These are phyloP conservation scores for Scotopteryx bipunctaria DNA, from an alignment of 2,888 invertebrate species.

Conservation along the genomic window DNA sequence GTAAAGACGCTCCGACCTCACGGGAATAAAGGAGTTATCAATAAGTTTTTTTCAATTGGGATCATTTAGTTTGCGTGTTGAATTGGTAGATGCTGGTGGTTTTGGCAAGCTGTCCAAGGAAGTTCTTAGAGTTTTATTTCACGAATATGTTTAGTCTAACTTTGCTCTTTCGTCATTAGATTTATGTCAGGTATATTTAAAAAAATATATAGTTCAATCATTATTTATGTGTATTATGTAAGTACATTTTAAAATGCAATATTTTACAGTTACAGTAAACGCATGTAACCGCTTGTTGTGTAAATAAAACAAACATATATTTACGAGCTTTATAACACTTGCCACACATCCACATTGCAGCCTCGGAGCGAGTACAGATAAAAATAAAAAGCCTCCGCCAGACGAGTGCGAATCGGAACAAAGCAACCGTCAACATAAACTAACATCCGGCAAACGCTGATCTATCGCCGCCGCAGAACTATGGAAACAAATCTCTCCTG, in stretches of 20 bases:
- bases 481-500: constrained; percentile 80
- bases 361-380: constrained; percentile 28
- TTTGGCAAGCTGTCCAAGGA: constrained; percentile 45
- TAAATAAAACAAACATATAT: neutral
- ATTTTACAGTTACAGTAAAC: neutral
- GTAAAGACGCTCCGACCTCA: constrained; percentile 71
- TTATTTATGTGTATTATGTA: neutral
- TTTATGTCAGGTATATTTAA: no score
- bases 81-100: constrained; percentile 38
- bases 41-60: constrained; percentile 71
- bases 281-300: neutral
- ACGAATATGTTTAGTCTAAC: constrained; percentile 3
- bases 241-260: neutral
- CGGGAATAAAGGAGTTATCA: constrained; percentile 74
- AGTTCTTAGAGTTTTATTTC: constrained; percentile 27
- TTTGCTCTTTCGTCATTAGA: no score
- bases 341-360: constrained; percentile 3
- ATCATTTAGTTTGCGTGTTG: constrained; percentile 53
- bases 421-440: constrained; percentile 76
- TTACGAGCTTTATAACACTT: neutral
- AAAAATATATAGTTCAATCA: neutral
- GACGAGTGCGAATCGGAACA: constrained; percentile 71
- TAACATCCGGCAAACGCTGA: constrained; percentile 78
- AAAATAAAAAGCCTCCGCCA: constrained; percentile 54
- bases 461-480: constrained; percentile 78